Base-by-base conservation (phyloP, 2,797 vertebrate genomes). In the Sitta carolinensis region DNA sequence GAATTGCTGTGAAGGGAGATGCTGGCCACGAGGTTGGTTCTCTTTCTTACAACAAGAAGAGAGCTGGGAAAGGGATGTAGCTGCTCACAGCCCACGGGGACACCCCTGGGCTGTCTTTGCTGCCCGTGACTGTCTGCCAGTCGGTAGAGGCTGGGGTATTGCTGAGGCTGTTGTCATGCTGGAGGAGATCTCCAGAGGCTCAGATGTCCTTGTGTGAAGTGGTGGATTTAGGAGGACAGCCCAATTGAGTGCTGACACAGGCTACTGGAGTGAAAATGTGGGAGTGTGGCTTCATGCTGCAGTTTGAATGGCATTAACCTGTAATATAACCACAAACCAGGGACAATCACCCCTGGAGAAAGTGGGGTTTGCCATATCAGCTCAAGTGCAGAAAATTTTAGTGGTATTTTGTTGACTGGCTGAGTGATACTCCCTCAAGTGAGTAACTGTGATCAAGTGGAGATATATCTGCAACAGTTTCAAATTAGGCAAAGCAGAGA, bases 81-180 rank as follows among this genome's bases (percentile, higher is more conserved):
- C 47, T 5, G 3, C 21, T 55, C 6, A 5, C 36, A 80, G 50
- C 20, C 29, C 54, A 7, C 74, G 59, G 69, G 54, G 45, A 54
- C 40, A 36, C 15, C 36, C 9, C 16, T 68, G 0, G 19, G 16
- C 36, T 66, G 7, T 51, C 55, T 80, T 51, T 76, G 40, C 67
- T 70, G 29, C 22, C 54, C 0, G 0, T 10, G n/a, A 54, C 40
- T 17, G 1, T 29, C 69, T 57, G 47, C 6, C 45, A 13, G 4
- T 2, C 32, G 32, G 34, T 8, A 29, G 84, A 36, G 15, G 27
- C 66, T 57, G 72, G 51, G 45, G 13, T 30, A 7, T 27, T 2
- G 1, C 82, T 51, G 57, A 69, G 38, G 34, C 58, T 54, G 48
- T 8, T 70, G 62, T 30, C 52, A 16, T 8, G 7, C 26, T 7